Evolutionary conservation across 2,797 vertebrate genomes (phyloP).

Genomic region (Protosalanx chinensis): DNA sequence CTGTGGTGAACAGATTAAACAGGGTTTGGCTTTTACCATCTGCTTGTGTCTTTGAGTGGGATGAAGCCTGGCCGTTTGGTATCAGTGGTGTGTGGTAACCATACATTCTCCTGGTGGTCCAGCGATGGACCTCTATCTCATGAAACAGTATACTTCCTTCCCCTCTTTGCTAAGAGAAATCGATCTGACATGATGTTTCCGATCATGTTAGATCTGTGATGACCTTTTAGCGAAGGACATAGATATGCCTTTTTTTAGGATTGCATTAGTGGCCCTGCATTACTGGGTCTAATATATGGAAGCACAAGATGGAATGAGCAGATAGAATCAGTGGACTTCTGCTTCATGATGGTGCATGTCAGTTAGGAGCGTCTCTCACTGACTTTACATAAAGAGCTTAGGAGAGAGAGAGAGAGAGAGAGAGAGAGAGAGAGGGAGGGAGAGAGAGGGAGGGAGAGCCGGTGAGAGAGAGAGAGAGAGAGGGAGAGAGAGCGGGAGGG

Average conservation of each 20-base stretch:
- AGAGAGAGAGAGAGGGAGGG: background rate
- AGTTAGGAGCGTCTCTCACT: slow-evolving; percentile 18
- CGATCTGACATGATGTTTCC: background rate
- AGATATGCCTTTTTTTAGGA: background rate
- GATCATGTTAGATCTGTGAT: background rate
- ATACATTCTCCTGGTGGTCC: background rate
- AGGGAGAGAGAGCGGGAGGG: background rate
- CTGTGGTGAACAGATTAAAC: slow-evolving; percentile 35
- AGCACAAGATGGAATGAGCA: background rate
- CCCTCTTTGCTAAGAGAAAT: background rate
- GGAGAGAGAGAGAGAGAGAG: background rate
- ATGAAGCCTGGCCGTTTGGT: slow-evolving; percentile 15
- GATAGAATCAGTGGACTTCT: slow-evolving; percentile 4
- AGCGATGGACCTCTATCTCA: background rate
- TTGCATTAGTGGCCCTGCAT: slow-evolving; percentile 6
- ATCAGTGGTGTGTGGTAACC: background rate
- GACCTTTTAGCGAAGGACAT: background rate
- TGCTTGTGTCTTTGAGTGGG: slow-evolving; percentile 34
- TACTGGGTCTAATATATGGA: background rate
- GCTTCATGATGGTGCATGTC: slow-evolving; percentile 10
- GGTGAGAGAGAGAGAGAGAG: background rate
- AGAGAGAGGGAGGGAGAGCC: background rate
- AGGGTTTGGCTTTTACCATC: slow-evolving; percentile 40
- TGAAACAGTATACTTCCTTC: background rate
- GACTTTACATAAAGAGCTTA: slow-evolving; percentile 10